Evolutionary conservation across 2,888 invertebrate species (phyloP), one percentile per base, ranked within the genome.

Genomic region (Leptinotarsa juncta): DNA sequence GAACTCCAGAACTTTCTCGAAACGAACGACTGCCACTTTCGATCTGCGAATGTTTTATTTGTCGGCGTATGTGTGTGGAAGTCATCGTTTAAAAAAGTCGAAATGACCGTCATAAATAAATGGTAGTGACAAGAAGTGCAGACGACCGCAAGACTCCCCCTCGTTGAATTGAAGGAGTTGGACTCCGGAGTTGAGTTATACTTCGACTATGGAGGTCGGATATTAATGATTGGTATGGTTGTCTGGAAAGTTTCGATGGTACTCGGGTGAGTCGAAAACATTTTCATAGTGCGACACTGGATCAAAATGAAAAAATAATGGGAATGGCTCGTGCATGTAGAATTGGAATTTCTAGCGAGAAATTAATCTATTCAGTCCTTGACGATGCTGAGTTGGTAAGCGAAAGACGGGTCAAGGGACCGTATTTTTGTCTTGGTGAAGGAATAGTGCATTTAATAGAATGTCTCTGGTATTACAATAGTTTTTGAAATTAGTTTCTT

Each of bases 101-200:
- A 62, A 62, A 62, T 62, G 26, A 32, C 62, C 62, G 32, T 42
- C 62, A 42, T 62, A 62, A 62, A 62, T 62, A 62, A 62, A n/a
- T 62, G 62, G 18, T 4, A 62, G 32, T 42, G 62, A 62, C 62
- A 42, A 20, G 62, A 26, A 62, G 62, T 62, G 62, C 62, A 26
- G 62, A n/a, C 62, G 62, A 62, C 42, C 62, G 62, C 62, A 62
- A 42, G 62, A 62, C 62, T 62, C 62, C 62, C 62, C 62, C 42
- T 62, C 26, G 62, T 62, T 62, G 62, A 62, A 62, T n/a, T 62
- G 62, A 62, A 62, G 62, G 18, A 62, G 62, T 62, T 62, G 62
- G 62, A 62, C 5, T 62, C 62, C 62, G 42, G n/a, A 42, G n/a
- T 16, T n/a, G 26, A 42, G 62, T 42, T 32, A 62, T 62, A 62